Evolutionary conservation across 2,888 invertebrate species (phyloP).

Genomic region (Odontothrips loti): DNA sequence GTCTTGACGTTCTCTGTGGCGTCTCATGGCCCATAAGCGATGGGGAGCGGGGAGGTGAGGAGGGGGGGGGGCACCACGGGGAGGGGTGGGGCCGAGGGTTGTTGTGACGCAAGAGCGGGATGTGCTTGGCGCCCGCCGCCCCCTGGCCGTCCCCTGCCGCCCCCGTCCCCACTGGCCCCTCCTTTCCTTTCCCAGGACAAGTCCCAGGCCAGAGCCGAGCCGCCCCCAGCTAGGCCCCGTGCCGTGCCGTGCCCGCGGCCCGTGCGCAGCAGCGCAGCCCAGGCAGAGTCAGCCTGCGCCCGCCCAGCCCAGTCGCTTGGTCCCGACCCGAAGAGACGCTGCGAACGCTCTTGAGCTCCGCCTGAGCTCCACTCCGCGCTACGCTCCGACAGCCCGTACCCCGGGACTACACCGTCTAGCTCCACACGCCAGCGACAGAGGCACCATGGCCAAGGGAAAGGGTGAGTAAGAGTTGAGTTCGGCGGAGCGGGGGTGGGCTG

Average conservation of each 20-base stretch:
- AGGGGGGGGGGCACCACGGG: background rate
- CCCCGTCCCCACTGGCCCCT: background rate
- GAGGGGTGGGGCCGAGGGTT: background rate
- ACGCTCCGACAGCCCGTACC: too few relatives aligned
- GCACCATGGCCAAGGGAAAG: background rate
- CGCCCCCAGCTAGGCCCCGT: background rate
- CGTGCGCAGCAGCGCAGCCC: background rate
- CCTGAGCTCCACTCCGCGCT: too few relatives aligned
- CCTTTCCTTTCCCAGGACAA: background rate
- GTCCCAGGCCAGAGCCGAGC: background rate
- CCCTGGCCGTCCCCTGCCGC: background rate
- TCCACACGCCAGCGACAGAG: too few relatives aligned
- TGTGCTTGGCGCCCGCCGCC: background rate
- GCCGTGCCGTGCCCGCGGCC: background rate
- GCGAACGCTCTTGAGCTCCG: background rate
- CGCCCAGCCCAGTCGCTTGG: background rate
- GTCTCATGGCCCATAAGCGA: too few relatives aligned
- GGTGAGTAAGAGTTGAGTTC: background rate
- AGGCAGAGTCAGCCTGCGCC: background rate
- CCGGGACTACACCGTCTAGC: background rate
- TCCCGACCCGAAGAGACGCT: background rate
- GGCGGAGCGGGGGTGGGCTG: background rate
- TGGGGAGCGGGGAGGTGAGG: too few relatives aligned
- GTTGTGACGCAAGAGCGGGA: conserved; percentile 15
- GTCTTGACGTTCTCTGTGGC: too few relatives aligned